Percentiles rank a stretch among this genome's conserved stretches.
Conservation (phyloP, 1,140 invertebrate genomes). For the Akabosia matsudoensis region DNA sequence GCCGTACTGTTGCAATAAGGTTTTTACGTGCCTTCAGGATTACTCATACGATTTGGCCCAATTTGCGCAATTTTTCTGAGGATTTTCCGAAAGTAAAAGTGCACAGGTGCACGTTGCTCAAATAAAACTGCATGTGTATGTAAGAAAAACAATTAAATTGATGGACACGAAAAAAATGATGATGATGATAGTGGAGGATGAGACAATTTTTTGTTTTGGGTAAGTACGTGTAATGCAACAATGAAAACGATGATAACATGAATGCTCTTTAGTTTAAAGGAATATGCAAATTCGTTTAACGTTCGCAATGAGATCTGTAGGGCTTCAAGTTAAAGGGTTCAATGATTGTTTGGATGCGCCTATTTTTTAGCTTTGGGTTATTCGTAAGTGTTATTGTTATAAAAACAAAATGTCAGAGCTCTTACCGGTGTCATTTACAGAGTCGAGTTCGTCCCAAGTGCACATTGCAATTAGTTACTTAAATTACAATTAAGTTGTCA, state of each 20-base stretch:
- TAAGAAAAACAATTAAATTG: not conserved
- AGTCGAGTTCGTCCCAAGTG: not conserved
- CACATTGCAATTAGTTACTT: not conserved
- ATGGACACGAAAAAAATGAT: not conserved
- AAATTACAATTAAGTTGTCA: too few relatives aligned
- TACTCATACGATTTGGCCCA: constrained; percentile 12
- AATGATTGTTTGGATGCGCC: not conserved
- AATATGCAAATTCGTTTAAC: too few relatives aligned
- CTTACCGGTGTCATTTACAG: not conserved
- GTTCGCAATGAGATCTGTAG: too few relatives aligned
- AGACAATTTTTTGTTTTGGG: not conserved
- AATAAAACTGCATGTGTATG: too few relatives aligned
- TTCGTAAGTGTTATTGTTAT: not conserved
- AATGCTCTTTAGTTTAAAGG: too few relatives aligned
- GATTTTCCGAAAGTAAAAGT: constrained; percentile 23
- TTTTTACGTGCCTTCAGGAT: not conserved
- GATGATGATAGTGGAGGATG: not conserved
- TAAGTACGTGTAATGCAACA: not conserved
- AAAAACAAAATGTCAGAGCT: not conserved
- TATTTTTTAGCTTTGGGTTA: too few relatives aligned
- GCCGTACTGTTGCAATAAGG: not conserved
- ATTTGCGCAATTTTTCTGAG: constrained; percentile 10
- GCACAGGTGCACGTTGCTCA: not conserved
- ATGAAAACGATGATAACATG: too few relatives aligned
- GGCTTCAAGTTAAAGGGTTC: too few relatives aligned